A percentile compares a stretch with the other conserved stretches of the same genome.
Evolutionary conservation across 2,113 vertebrate genomes (phyloP).

Genomic region (Hepsetus odoe): DNA sequence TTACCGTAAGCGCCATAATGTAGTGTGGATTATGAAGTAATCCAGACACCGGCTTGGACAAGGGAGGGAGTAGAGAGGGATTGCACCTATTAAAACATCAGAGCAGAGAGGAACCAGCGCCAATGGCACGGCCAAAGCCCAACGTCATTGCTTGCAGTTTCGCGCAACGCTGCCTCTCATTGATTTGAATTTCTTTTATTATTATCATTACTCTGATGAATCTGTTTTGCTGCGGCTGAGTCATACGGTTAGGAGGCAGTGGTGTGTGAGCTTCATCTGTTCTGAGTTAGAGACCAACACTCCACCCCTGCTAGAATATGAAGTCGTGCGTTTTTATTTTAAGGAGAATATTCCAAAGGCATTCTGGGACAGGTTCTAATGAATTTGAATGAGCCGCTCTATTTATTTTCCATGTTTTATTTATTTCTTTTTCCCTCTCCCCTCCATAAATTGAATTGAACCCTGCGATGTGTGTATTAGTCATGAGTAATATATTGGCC

Average conservation of each 20-base stretch:
- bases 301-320: constrained; percentile 17
- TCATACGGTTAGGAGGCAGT: constrained; percentile 46
- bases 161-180: constrained; percentile 61
- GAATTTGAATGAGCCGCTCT: constrained; percentile 80
- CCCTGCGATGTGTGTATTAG: constrained; percentile 72
- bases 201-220: constrained; percentile 62
- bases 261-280: constrained; percentile 47
- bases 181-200: constrained; percentile 66
- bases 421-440: constrained; percentile 74
- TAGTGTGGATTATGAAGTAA: constrained; percentile 76
- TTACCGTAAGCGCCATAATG: constrained; percentile 72
- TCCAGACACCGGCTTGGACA: constrained; percentile 62
- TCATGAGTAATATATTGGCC: constrained; percentile 79
- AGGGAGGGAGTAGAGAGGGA: constrained; percentile 51
- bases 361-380: constrained; percentile 73
- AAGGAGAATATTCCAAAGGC: constrained; percentile 69
- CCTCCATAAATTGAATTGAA: constrained; percentile 79
- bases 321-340: constrained; percentile 52
- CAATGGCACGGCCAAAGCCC: constrained; percentile 42
- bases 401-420: constrained; percentile 82
- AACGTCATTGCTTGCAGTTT: constrained; percentile 53
- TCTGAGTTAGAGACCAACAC: constrained; percentile 47
- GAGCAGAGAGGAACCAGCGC: constrained; percentile 42
- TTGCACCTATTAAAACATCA: constrained; percentile 66
- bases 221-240: constrained; percentile 54